phyloP scores from a whole-genome alignment of 2,888 invertebrate genomes.

The Trimorus sp. region DNA sequence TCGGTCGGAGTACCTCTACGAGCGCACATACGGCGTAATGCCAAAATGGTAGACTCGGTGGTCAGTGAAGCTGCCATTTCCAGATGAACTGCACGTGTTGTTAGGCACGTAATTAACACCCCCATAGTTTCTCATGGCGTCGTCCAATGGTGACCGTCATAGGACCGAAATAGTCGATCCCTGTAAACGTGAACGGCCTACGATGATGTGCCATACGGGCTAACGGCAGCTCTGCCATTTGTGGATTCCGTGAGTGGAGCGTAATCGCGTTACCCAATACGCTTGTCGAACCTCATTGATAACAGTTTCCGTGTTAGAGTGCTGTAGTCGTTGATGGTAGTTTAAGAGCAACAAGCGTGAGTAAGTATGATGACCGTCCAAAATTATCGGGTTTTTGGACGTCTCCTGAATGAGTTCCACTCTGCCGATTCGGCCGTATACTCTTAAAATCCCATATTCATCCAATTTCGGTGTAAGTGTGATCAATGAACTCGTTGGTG shows the following conservation, averaged over 20 bases:
- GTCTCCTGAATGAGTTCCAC: not conserved
- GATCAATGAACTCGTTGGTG: not conserved
- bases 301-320: not conserved
- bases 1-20: not conserved
- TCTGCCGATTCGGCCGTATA: not conserved
- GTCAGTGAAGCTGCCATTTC: slow-evolving; percentile 51
- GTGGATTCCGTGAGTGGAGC: not conserved
- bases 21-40: slow-evolving; percentile 46
- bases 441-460: not conserved
- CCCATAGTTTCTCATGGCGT: slow-evolving; percentile 66
- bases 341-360: not conserved
- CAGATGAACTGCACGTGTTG: slow-evolving; percentile 63
- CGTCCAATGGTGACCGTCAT: slow-evolving; percentile 56
- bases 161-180: slow-evolving; percentile 53
- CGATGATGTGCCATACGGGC: slow-evolving; percentile 13
- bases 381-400: not conserved
- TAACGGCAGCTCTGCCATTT: slow-evolving; percentile 4
- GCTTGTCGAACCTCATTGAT: slow-evolving; percentile 2
- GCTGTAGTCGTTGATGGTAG: not conserved
- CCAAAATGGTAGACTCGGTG: slow-evolving; percentile 57
- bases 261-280: slow-evolving; percentile 11
- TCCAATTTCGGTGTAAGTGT: not conserved
- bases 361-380: not conserved
- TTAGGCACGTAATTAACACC: slow-evolving; percentile 65
- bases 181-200: slow-evolving; percentile 3